Evolutionary conservation across 1,140 invertebrate species (phyloP).

Genomic region (Drosophila santomea): DNA sequence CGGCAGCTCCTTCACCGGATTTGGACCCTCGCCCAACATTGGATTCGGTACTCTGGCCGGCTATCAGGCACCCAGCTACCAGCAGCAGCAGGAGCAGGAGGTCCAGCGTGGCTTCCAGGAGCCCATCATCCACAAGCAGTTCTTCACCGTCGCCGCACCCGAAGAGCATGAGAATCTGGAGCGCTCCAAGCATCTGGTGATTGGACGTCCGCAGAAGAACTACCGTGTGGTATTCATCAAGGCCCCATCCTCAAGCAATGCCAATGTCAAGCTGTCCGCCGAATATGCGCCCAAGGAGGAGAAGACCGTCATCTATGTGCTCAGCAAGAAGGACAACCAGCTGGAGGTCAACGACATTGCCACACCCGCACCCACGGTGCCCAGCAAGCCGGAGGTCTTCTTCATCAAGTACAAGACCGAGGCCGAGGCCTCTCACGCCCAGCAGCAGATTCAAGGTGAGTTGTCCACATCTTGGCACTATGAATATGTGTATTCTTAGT

Average conservation of each 20-base stretch:
- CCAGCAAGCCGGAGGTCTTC: slow-evolving; percentile 90
- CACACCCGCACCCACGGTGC: slow-evolving; percentile 89
- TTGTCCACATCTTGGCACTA: background rate
- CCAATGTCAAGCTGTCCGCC: slow-evolving; percentile 83
- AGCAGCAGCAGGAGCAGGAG: slow-evolving; percentile 68
- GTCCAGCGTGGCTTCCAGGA: slow-evolving; percentile 61
- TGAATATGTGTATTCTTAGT: background rate
- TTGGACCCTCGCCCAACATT: slow-evolving; percentile 62
- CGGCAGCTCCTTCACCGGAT: slow-evolving; percentile 50
- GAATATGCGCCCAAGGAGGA: slow-evolving; percentile 87
- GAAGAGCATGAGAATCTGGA: slow-evolving; percentile 73
- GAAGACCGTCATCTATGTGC: slow-evolving; percentile 94
- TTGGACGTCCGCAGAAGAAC: slow-evolving; percentile 89
- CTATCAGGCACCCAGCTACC: slow-evolving; percentile 69
- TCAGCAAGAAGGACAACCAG: slow-evolving; percentile 90
- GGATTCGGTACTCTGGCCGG: slow-evolving; percentile 58
- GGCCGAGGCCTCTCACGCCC: slow-evolving; percentile 85
- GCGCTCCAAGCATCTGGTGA: slow-evolving; percentile 77
- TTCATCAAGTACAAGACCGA: slow-evolving; percentile 91
- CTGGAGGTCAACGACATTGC: slow-evolving; percentile 89
- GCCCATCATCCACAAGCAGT: slow-evolving; percentile 79
- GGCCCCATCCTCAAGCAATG: slow-evolving; percentile 90
- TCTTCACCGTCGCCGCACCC: slow-evolving; percentile 77
- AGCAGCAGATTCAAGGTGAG: slow-evolving; percentile 83
- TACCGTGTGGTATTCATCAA: slow-evolving; percentile 95